phyloP scores from a whole-genome alignment of 2,888 invertebrate genomes.

The Seira sanloemensis region DNA sequence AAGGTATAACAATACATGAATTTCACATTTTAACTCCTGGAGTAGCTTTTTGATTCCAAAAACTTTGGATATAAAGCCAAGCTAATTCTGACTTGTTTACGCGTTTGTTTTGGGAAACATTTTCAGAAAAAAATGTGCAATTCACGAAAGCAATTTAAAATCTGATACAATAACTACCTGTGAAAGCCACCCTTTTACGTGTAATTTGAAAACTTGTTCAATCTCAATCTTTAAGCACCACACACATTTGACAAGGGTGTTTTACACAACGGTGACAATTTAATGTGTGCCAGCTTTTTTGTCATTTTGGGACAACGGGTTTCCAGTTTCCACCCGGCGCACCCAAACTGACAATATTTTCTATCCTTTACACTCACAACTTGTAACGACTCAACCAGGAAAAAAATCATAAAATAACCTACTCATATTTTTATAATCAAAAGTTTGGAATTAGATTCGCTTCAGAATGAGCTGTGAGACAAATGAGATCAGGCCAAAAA shows the following conservation, averaged over 20 bases:
- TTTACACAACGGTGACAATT: not conserved
- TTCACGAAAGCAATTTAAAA: not conserved
- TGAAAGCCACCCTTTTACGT: not conserved
- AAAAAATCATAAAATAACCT: not conserved
- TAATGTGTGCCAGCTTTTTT: not conserved
- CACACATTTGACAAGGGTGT: not conserved
- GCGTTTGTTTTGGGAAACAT: not conserved
- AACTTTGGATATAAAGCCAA: not conserved
- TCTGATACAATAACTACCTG: not conserved
- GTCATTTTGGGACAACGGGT: no score
- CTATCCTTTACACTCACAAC: not conserved
- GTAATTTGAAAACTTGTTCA: constrained; percentile 59
- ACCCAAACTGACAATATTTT: not conserved
- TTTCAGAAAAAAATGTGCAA: not conserved
- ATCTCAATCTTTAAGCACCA: constrained; percentile 32
- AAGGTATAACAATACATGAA: not conserved
- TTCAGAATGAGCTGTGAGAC: not conserved
- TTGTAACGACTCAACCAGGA: not conserved
- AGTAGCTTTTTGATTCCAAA: no score
- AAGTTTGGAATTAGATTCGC: not conserved
- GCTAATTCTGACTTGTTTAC: not conserved
- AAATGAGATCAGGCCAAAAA: not conserved
- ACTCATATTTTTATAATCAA: not conserved
- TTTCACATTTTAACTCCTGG: no score
- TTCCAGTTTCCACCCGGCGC: no score